Evolutionary conservation across 2,113 vertebrate species (phyloP), one percentile per base, ranked within the genome.

Genomic region (Lampris megalopsis): DNA sequence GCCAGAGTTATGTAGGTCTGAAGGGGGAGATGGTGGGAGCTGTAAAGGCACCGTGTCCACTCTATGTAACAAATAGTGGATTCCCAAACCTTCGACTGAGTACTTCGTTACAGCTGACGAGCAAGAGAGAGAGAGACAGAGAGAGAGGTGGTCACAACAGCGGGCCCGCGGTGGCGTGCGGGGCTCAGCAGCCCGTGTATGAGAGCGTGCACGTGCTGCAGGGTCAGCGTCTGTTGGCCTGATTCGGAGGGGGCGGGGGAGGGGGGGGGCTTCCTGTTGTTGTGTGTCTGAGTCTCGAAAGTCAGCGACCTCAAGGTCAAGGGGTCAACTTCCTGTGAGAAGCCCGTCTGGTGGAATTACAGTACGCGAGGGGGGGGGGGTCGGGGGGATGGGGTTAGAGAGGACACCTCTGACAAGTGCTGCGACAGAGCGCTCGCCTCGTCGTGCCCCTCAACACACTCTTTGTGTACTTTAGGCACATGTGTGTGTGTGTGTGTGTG

Each of bases 211-310:
- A 4, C 43, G 43, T 52, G 49, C 11, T 52, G 81, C 74, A 37
- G 57, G 53, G 71, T 80, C 72, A 73, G 69, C 47, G 54, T 74
- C 88, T 79, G 57, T 63, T 74, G 60, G 75, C 71, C 69, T 77
- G 64, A 77, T 87, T 86, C 77, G 77, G 64, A 35, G 0, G 47
- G 11, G 11, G 7, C 41, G 60, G 11, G 7, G 41, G 60, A 53
- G 68, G 50, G 63, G 5, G 11, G 36, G 6, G 42, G 42, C 84
- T 88, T 90, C 76, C 85, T 83, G 80, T 85, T 83, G 82, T 75
- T 81, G 59, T 70, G 81, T 11, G 86, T 91, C 77, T 83, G 69
- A 61, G 56, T 84, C 77, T 74, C 77, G 24, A 78, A 1, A 10
- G 71, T 88, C 85, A 83, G 0, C 65, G 82, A 83, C 84, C 87